Evolutionary conservation across 2,113 vertebrate species (phyloP).

Genomic region (Myiozetetes cayanensis): DNA sequence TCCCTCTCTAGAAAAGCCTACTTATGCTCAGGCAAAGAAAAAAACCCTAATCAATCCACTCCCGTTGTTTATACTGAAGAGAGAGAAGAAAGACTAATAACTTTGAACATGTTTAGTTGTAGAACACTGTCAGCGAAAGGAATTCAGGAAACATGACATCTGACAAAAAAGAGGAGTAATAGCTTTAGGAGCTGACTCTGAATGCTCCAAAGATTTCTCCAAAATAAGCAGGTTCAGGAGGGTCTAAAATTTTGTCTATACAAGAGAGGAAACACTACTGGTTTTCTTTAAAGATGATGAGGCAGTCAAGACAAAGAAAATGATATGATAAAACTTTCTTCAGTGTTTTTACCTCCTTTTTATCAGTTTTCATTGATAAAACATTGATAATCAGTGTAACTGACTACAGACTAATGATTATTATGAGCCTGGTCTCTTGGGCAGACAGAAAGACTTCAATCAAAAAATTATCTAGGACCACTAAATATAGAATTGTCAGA

Average conservation of each 20-base stretch:
- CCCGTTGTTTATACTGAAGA: not conserved
- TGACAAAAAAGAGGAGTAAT: not conserved
- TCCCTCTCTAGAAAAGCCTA: not conserved
- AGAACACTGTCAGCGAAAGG: not conserved
- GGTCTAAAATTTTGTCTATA: not conserved
- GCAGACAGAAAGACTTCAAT: not conserved
- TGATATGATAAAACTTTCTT: not conserved
- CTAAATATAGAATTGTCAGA: not conserved
- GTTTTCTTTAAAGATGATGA: not conserved
- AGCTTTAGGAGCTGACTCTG: not conserved
- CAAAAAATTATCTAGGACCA: not conserved
- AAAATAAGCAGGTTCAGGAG: not conserved
- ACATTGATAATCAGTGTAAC: not conserved
- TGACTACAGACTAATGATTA: not conserved
- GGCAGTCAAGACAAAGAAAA: not conserved
- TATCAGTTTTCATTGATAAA: not conserved
- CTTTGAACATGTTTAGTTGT: not conserved
- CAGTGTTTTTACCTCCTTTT: not conserved
- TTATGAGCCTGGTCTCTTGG: not conserved
- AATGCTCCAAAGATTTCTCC: not conserved
- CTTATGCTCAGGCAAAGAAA: not conserved
- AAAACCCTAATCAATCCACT: not conserved
- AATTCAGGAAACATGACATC: not conserved
- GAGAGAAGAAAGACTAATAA: not conserved
- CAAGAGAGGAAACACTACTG: not conserved